A percentile compares a stretch with the other conserved stretches of the same genome.
Evolutionary conservation across 2,797 vertebrate species (phyloP).

Genomic region (Remorina albescens): DNA sequence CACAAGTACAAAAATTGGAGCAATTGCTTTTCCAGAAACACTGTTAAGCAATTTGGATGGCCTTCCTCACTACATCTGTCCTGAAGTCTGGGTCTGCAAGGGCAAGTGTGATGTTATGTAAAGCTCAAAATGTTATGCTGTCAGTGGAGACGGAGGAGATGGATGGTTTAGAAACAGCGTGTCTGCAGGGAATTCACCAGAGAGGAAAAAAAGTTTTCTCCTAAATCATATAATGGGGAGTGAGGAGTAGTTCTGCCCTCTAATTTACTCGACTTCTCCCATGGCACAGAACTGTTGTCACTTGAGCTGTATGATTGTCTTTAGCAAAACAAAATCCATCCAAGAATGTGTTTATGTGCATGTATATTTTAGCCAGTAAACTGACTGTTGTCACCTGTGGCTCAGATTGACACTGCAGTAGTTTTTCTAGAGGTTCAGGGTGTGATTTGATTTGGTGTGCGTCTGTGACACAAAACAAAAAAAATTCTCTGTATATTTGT

Average conservation of each 20-base stretch:
- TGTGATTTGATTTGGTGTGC: not conserved
- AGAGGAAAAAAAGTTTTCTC: conserved; percentile 40
- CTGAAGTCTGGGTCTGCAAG: conserved; percentile 40
- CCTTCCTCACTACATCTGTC: conserved; percentile 37
- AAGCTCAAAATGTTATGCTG: conserved; percentile 63
- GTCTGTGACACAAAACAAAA: too few relatives aligned
- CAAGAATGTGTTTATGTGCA: conserved; percentile 5
- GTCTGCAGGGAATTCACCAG: conserved; percentile 64
- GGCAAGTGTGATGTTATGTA: conserved; percentile 52
- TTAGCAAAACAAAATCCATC: conserved; percentile 2
- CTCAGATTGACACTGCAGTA: not conserved
- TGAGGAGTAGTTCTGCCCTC: conserved; percentile 65
- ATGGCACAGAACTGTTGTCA: conserved; percentile 38
- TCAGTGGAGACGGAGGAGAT: conserved; percentile 61
- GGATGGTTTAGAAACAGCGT: conserved; percentile 47
- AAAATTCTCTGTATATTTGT: not conserved
- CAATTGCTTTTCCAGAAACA: not conserved
- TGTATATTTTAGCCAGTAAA: not conserved
- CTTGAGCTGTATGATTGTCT: conserved; percentile 35
- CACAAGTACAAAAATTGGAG: not conserved
- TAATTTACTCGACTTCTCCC: conserved; percentile 67
- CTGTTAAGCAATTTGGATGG: not conserved
- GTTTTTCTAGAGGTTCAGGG: not conserved
- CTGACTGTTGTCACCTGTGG: not conserved
- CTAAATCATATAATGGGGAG: conserved; percentile 59